Evolutionary conservation across 1,140 invertebrate genomes (phyloP), one percentile per base, ranked within the genome.

Genomic region (Neodiprion fabricii): DNA sequence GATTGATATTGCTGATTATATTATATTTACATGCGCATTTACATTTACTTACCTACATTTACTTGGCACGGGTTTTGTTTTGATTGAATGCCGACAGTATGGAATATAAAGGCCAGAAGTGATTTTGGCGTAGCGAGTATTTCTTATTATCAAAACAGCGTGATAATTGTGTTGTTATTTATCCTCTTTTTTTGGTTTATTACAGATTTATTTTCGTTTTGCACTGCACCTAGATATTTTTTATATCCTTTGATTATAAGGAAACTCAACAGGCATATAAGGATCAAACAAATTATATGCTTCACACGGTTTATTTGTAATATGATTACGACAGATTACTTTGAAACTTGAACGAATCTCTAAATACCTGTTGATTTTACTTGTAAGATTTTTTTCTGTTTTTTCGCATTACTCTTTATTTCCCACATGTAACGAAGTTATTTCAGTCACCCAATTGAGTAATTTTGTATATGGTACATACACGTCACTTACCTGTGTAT

Each of bases 41-140:
- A 50, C 47, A n/a, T 69, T 12, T 12, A 48, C 65, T 48, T 71
- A 65, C 66, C 69, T 67, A 28, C 28, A 71, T 50, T 65, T 53
- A 69, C 17, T 50, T 49, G 53, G 53, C 53, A 61, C 53, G 9
- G 48, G 21, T 75, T 67, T 76, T 61, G 67, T 68, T 40, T 68
- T 17, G 47, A 70, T 17, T 47, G 40, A 69, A 7, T 69, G 67
- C 11, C 23, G 23, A 69, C 23, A 8, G 40, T 69, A 23, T 21
- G 12, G 12, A 69, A 47, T 17, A 23, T 23, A 69, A 69, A 21
- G 8, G 17, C 21, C 12, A 14, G 61, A 14, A 65, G 67, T 21
- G 40, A 69, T 11, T 23, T 61, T 61, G 53, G n/a, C 53, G 11
- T 61, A 61, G 53, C 53, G 53, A 61, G 53, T 14, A 61, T 3